Base-by-base conservation (phyloP, 2,888 invertebrate genomes). In the Malthinus seriepunctatus region DNA sequence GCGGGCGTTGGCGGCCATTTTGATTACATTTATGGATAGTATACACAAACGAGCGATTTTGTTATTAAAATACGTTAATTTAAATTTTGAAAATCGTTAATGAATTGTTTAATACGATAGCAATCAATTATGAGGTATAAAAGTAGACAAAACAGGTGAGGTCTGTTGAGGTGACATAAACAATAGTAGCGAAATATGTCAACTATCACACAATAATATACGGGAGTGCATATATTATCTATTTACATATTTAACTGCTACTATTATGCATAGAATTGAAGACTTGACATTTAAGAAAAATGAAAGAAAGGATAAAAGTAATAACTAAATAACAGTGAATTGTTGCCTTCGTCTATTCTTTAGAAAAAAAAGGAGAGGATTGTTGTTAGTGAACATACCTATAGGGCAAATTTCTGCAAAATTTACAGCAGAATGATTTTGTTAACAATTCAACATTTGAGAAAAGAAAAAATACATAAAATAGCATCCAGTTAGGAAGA, bases 181-280 rank as follows among this genome's bases (percentile, higher is more conserved):
- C 68, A 69, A 71, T 67, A 56, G 66, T 61, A 61, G 68, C 68
- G 62, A 67, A 60, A 66, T 71, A 71, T 72, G 73, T 73, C 72
- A 71, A 68, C 68, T 73, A 74, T 74, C 73, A 70, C 69, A 67
- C 64, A 67, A 23, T 23, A 23, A 68, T 70, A 68, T 62, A 51
- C 60, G 37, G 72, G 68, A 73, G 49, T 53, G 57, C 51, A 52
- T 57, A 56, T 32, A 52, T 52, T 73, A 69, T 69, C 65, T 59
- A 76, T 75, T 76, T 71, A 71, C 75, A 74, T 75, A 74, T 74
- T 70, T 71, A 63, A 66, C 64, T 66, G 71, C 70, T 70, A 69
- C 70, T 66, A 57, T 56, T 54, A 23, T 23, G 23, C 23, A 3
- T 23, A 23, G 51, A 52, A 56, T 62, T 51, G 12, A 15, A 23